Evolutionary conservation across 2,888 invertebrate species (phyloP), one percentile per base, ranked within the genome.

Genomic region (Sarcophaga caerulescens): DNA sequence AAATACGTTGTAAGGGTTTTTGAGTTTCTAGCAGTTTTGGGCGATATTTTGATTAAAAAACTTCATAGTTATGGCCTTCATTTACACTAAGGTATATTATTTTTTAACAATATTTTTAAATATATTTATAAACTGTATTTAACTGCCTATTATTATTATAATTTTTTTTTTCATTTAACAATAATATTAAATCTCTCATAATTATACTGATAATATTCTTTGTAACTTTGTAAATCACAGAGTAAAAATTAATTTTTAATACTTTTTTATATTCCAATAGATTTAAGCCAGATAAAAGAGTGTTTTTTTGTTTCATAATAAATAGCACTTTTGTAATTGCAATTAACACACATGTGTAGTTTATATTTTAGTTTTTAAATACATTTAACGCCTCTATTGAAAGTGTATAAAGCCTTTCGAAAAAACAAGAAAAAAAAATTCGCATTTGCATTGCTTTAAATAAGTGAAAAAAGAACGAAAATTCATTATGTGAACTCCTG

Each of bases 221-320:
- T 52, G 52, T 23, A 78, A 78, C 35, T 35, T 35, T 35, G 1
- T 5, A 83, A 68, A 84, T 84, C 78, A 83, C 83, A 83, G 74
- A 69, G 17, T 63, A 57, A 47, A 68, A 78, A 44, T 57, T 14
- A 75, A 62, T 47, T 4, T 45, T 44, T 44, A 10, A 52, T 14
- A 62, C 44, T 21, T 60, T 35, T 69, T 45, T 69, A 25, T 19
- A 11, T 21, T 47, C 12, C 25, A 70, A 19, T 70, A 1, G 11
- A 59, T 60, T 68, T 11, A 76, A 52, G 14, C 11, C 1, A 63
- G 63, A 71, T 21, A 44, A 52, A 62, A n/a, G 68, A 1, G 21
- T 12, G 59, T 73, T 59, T 47, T 23, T 4, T 63, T 65, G 57
- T 17, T 77, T 73, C 17, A 12, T 47, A 63, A 45, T 65, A 35